These are phyloP conservation scores for Hepsetus odoe DNA, from an alignment of 2,113 vertebrate genomes.

Conservation along the genomic window DNA sequence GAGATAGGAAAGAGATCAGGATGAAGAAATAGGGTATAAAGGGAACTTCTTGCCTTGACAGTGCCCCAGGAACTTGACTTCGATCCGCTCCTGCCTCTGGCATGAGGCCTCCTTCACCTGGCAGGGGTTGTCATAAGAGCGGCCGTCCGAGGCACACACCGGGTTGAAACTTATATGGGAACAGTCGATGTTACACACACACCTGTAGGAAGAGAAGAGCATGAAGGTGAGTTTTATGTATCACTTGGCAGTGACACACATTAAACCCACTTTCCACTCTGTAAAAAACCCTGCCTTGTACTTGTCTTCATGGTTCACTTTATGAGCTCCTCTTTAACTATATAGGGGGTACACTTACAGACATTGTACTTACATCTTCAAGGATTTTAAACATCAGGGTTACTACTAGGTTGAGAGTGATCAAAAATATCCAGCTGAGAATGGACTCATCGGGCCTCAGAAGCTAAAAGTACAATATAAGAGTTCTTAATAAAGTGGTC, in stretches of 20 bases:
- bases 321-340: too few species aligned
- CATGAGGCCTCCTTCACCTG: slow-evolving; percentile 99
- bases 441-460: too few species aligned
- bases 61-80: slow-evolving; percentile 98
- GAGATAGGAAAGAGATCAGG: neutral
- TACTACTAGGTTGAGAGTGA: too few species aligned
- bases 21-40: neutral
- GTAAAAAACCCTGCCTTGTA: too few species aligned
- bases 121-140: slow-evolving; percentile 99
- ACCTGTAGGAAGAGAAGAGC: slow-evolving; percentile 75
- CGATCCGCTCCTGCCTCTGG: slow-evolving; percentile 99
- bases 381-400: too few species aligned
- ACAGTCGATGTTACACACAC: slow-evolving; percentile 99
- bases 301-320: too few species aligned
- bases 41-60: slow-evolving; percentile 89
- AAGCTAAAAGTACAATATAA: too few species aligned
- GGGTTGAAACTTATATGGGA: slow-evolving; percentile 99
- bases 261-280: too few species aligned
- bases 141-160: slow-evolving; percentile 97
- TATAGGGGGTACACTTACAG: too few species aligned
- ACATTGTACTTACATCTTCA: too few species aligned
- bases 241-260: too few species aligned
- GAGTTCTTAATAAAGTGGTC: slow-evolving; percentile 40
- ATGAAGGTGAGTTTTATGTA: neutral
- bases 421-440: too few species aligned